These are phyloP conservation scores for Iselma pallidipennis DNA, from an alignment of 2,888 invertebrate genomes.

Conservation along the genomic window DNA sequence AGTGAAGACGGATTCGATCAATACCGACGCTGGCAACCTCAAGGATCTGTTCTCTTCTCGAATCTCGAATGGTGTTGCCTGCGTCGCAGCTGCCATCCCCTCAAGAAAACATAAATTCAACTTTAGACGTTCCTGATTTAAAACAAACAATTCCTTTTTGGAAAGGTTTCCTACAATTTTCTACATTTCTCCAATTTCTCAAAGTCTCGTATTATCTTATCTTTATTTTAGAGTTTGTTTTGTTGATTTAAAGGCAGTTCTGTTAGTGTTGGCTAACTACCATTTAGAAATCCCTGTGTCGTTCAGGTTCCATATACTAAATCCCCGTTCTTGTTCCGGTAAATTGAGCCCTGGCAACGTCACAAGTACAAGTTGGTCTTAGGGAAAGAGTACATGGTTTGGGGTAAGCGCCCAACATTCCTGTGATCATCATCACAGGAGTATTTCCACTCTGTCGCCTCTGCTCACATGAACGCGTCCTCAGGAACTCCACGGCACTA, in stretches of 20 bases:
- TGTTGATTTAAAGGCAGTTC: too few species aligned
- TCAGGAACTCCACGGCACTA: constrained; percentile 46
- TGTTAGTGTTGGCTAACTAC: too few species aligned
- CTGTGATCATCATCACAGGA: constrained; percentile 49
- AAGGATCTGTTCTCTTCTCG: constrained; percentile 42
- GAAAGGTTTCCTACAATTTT: too few species aligned
- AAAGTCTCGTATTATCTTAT: too few species aligned
- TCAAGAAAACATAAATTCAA: not conserved
- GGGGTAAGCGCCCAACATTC: constrained; percentile 18
- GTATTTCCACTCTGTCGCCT: constrained; percentile 51
- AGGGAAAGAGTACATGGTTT: constrained; percentile 18
- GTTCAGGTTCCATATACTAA: too few species aligned
- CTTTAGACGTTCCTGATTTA: not conserved
- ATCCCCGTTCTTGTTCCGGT: constrained; percentile 9
- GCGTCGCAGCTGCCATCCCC: not conserved
- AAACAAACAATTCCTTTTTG: too few species aligned
- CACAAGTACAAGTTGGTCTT: constrained; percentile 10
- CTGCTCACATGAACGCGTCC: constrained; percentile 53
- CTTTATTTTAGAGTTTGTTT: too few species aligned
- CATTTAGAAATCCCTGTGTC: too few species aligned
- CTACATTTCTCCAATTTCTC: too few species aligned
- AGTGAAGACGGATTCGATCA: constrained; percentile 50
- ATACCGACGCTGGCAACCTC: constrained; percentile 48
- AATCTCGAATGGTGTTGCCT: not conserved
- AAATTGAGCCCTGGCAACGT: constrained; percentile 9